Evolutionary conservation across 1,140 invertebrate genomes (phyloP).

Genomic region (Teleogryllus occipitalis): DNA sequence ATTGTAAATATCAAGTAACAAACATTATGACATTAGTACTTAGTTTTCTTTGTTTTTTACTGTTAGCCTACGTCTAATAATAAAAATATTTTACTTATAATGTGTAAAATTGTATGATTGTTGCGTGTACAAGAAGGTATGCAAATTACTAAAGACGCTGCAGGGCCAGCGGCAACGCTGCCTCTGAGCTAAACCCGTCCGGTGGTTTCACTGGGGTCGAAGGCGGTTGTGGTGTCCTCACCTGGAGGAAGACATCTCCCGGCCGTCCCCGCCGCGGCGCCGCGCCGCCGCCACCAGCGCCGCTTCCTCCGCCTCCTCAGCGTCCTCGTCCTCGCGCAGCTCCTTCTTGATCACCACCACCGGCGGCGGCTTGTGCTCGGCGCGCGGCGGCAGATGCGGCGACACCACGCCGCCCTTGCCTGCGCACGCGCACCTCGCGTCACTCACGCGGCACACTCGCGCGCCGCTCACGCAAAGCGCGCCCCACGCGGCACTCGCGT

Average conservation of each 20-base stretch:
- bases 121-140: no score
- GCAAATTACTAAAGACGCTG: no score
- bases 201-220: conserved; percentile 54
- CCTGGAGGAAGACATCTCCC: conserved; percentile 47
- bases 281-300: conserved; percentile 24
- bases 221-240: conserved; percentile 38
- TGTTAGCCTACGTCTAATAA: no score
- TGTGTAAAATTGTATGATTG: no score
- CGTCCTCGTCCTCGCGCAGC: conserved; percentile 71
- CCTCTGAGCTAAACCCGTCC: conserved; percentile 39
- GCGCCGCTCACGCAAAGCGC: no score
- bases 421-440: not conserved
- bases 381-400: conserved; percentile 53
- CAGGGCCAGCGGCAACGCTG: conserved; percentile 25
- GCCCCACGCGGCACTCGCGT: no score
- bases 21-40: no score
- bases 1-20: no score
- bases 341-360: conserved; percentile 91
- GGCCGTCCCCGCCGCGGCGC: conserved; percentile 53
- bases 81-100: no score
- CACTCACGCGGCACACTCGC: no score
- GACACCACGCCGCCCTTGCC: conserved; percentile 55
- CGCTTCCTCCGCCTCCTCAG: conserved; percentile 39
- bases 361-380: conserved; percentile 79
- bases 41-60: no score